Base-by-base conservation (phyloP, 1,140 invertebrate species). In the Zaprionus kolodkinae region DNA sequence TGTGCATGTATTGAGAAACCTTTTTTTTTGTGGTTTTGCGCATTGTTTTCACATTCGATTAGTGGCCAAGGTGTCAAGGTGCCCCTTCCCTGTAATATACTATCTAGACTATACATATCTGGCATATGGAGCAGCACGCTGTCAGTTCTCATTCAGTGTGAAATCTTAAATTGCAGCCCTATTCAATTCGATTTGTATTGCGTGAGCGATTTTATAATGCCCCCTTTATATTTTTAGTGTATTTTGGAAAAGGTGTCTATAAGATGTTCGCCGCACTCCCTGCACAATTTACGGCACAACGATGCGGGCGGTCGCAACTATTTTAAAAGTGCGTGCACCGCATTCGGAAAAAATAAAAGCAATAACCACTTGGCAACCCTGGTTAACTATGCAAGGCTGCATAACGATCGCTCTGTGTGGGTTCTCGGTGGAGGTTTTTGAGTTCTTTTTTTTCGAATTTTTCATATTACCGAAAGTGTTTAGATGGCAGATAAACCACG, bases 101-200 rank as follows among this genome's bases (percentile, higher is more conserved):
- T n/a, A n/a, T n/a, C n/a, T 56, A n/a, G n/a, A 27, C 10, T 33
- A 1, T 13, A 15, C 3, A 10, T 45, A 10, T 45, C n/a, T 17
- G 1, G n/a, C 40, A 45, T 15, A 15, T 15, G n/a, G 27, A 9
- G 21, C 27, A 17, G 30, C 12, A n/a, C 40, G n/a, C 40, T 15
- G 55, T 72, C 25, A 35, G 55, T 52, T 69, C 27, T 25, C 11
- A 35, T 50, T 59, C 13, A 85, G 81, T 88, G 85, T 89, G 81
- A 88, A 89, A 88, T 85, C 80, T 85, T 85, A 89, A 88, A 89
- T 89, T 89, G 80, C 85, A 81, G 69, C 52, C 45, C 25, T 15
- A 40, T 52, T 72, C 69, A 84, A 85, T 89, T 89, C 21, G 50
- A 88, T 80, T 75, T 75, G 80, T 72, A 70, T 80, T 83, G 85